A percentile compares a stretch with the other conserved stretches of the same genome.
These are phyloP conservation scores for Rhea pennata DNA, from an alignment of 2,113 vertebrate genomes.

Conservation along the genomic window DNA sequence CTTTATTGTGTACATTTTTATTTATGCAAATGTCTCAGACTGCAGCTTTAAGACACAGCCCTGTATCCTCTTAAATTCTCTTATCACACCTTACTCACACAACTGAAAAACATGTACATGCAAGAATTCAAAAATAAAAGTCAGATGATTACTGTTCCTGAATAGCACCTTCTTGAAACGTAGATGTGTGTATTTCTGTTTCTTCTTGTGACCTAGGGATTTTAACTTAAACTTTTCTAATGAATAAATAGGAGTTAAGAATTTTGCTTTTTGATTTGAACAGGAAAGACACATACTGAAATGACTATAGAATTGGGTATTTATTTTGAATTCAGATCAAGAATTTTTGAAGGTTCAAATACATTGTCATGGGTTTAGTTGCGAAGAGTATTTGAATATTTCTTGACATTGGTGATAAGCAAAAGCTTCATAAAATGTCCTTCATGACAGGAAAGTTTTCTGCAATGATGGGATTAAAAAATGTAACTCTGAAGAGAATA, in stretches of 20 bases:
- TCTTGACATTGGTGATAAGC: not conserved
- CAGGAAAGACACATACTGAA: not conserved
- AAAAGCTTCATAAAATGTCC: not conserved
- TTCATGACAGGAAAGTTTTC: not conserved
- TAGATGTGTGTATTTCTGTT: not conserved
- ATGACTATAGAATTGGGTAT: rapidly evolving
- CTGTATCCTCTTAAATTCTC: not conserved
- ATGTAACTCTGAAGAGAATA: not conserved
- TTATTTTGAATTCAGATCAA: not conserved
- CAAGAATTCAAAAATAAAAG: not conserved
- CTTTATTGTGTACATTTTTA: not conserved
- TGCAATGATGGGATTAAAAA: not conserved
- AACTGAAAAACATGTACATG: not conserved
- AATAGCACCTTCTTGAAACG: not conserved
- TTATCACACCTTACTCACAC: not conserved
- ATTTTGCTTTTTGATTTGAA: not conserved
- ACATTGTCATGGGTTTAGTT: not conserved
- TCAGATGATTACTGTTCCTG: not conserved
- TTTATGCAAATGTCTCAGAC: not conserved
- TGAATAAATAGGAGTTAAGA: not conserved
- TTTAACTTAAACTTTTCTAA: not conserved
- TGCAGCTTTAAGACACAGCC: not conserved
- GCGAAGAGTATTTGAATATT: not conserved
- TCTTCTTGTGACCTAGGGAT: not conserved
- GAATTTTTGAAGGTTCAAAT: not conserved